Evolutionary conservation across 2,113 vertebrate species (phyloP).

Genomic region (Tauraco erythrolophus): DNA sequence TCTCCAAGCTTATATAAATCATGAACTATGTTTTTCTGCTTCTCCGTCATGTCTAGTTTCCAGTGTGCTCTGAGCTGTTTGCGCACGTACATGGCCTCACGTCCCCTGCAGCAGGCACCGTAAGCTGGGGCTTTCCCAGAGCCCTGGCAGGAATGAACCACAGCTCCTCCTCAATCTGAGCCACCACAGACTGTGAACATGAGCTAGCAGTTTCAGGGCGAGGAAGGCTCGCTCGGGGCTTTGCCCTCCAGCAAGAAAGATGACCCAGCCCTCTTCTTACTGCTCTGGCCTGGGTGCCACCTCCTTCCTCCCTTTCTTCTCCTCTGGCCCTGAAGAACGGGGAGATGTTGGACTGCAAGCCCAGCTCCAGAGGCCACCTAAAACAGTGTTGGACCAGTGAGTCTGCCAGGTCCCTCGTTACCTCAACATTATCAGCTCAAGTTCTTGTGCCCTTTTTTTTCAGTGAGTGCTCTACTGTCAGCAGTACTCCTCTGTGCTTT

Average conservation of each 20-base stretch:
- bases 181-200: fast-evolving
- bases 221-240: background rate
- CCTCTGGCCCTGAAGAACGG: background rate
- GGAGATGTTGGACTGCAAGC: background rate
- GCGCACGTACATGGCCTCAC: no score
- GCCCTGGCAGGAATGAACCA: background rate
- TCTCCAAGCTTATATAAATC: background rate
- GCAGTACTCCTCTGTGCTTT: background rate
- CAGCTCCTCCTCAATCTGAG: background rate
- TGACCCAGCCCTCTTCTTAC: background rate
- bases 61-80: background rate
- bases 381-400: background rate
- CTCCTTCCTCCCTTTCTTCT: background rate
- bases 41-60: background rate
- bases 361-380: background rate
- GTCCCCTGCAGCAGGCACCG: fast-evolving
- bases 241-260: background rate
- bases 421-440: background rate
- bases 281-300: background rate
- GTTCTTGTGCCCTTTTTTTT: background rate
- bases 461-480: background rate
- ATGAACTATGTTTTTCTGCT: background rate
- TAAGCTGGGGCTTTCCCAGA: background rate
- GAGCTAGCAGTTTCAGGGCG: background rate
- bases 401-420: background rate